Evolutionary conservation across 2,888 invertebrate genomes (phyloP).

Genomic region (Mythimna impura): DNA sequence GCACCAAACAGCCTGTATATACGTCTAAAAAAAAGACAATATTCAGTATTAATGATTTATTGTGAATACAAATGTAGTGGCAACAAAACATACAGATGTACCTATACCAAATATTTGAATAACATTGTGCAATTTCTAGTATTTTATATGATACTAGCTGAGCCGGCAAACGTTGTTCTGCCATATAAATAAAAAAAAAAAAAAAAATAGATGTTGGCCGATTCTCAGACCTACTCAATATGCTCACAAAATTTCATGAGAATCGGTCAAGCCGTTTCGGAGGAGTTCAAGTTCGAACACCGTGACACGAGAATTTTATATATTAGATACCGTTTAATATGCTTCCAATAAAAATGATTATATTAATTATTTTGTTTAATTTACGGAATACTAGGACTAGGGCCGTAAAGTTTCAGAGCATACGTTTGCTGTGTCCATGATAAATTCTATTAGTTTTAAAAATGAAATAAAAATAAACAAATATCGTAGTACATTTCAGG

Average conservation of each 20-base stretch:
- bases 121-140: slow-evolving; percentile 67
- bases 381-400: slow-evolving; percentile 9
- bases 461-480: slow-evolving; percentile 13
- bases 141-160: no score
- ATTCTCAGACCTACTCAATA: no score
- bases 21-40: slow-evolving; percentile 60
- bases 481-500: neutral
- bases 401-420: neutral
- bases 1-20: no score
- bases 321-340: slow-evolving; percentile 56
- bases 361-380: slow-evolving; percentile 41
- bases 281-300: no score
- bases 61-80: slow-evolving; percentile 53
- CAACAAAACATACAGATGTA: slow-evolving; percentile 68
- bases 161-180: no score
- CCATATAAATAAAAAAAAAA: no score
- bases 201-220: no score
- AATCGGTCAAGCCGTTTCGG: no score
- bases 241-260: no score
- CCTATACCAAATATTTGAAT: slow-evolving; percentile 78
- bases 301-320: no score
- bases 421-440: slow-evolving; percentile 7
- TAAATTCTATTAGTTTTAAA: slow-evolving; percentile 11
- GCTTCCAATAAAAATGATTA: slow-evolving; percentile 61
- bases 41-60: slow-evolving; percentile 60